Percentiles rank a stretch among this genome's conserved stretches.
Evolutionary conservation across 2,888 invertebrate species (phyloP).

Genomic region (Dynastes grantii): DNA sequence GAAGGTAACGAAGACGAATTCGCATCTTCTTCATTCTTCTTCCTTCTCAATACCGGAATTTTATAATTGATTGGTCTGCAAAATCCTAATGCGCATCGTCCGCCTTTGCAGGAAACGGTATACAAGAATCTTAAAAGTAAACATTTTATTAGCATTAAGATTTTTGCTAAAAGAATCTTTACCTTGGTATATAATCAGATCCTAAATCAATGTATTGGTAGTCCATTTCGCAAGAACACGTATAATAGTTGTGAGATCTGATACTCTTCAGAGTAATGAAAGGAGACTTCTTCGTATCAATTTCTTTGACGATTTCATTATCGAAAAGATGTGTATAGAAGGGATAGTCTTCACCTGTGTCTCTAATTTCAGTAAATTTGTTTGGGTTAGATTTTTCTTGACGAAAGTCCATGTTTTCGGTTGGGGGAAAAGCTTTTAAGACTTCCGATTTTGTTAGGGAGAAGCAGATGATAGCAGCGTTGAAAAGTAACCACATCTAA

Average conservation of each 20-base stretch:
- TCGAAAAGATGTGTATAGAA: slow-evolving; percentile 24
- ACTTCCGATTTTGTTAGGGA: neutral
- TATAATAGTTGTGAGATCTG: slow-evolving; percentile 22
- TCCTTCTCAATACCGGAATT: slow-evolving; percentile 64
- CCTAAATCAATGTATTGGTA: slow-evolving; percentile 62
- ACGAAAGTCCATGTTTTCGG: slow-evolving; percentile 2
- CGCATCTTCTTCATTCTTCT: slow-evolving; percentile 55
- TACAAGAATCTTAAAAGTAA: slow-evolving; percentile 61
- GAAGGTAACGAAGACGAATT: slow-evolving; percentile 60
- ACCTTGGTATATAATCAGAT: slow-evolving; percentile 64
- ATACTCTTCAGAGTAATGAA: slow-evolving; percentile 7
- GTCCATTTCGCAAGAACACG: slow-evolving; percentile 61
- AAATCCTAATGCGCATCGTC: slow-evolving; percentile 61
- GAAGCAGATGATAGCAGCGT: neutral
- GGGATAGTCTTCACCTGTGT: neutral
- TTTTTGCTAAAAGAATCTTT: slow-evolving; percentile 17
- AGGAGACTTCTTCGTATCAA: slow-evolving; percentile 8
- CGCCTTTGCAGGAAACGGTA: slow-evolving; percentile 63
- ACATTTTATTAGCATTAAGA: neutral
- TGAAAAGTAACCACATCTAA: neutral
- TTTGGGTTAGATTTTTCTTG: neutral
- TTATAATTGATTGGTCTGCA: slow-evolving; percentile 64
- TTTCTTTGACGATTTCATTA: slow-evolving; percentile 12
- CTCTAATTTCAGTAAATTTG: neutral
- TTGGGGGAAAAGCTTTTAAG: neutral